phyloP scores from a whole-genome alignment of 1,140 invertebrate species.

The Amphibalanus amphitrite region DNA sequence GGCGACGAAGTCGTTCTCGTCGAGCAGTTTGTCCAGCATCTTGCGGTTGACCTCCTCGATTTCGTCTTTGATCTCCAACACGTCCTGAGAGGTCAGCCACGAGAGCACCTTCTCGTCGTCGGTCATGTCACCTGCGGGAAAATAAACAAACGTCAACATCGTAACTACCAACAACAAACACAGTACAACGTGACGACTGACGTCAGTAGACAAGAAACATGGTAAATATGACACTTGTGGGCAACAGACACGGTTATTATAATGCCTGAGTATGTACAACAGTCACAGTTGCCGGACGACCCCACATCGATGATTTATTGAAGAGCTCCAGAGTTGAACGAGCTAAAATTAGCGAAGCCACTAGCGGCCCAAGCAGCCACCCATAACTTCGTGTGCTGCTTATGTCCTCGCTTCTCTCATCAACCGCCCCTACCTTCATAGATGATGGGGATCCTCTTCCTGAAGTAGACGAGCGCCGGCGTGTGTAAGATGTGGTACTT shows the following conservation, averaged over 20 bases:
- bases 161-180: constrained; percentile 9
- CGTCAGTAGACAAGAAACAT: no score
- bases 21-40: constrained; percentile 82
- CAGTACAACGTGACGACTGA: no score
- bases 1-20: constrained; percentile 86
- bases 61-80: constrained; percentile 89
- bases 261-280: no score
- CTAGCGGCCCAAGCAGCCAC: no score
- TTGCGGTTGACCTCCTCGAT: constrained; percentile 90
- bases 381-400: no score
- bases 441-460: constrained; percentile 65
- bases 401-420: no score
- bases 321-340: no score
- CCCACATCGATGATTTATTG: no score
- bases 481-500: constrained; percentile 59
- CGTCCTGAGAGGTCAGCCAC: constrained; percentile 85
- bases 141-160: constrained; percentile 15
- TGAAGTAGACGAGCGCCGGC: constrained; percentile 74
- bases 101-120: constrained; percentile 68
- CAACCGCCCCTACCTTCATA: constrained; percentile 57
- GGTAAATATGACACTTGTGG: no score
- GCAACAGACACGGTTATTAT: no score
- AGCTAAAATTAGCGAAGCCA: no score
- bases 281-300: no score
- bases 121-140: constrained; percentile 46